Percentiles rank a stretch among this genome's conserved stretches.
Conservation (phyloP, 2,888 invertebrate genomes). For the Blera fallax region DNA sequence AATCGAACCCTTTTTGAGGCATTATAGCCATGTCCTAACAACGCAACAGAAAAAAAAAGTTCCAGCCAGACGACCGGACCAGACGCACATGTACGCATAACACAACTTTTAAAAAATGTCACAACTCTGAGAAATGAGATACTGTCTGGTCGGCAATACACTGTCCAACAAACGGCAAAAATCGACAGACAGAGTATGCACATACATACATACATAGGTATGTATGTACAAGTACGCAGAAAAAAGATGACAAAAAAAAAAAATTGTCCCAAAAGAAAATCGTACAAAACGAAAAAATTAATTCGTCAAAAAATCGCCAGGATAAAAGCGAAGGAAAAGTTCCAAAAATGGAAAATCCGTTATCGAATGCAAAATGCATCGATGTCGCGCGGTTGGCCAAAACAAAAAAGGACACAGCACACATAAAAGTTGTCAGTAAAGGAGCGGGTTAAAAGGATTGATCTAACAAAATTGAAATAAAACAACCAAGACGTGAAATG, state of each 20-base stretch:
- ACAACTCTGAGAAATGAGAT: constrained; percentile 53
- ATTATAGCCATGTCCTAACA: constrained; percentile 46
- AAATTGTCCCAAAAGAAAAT: constrained; percentile 58
- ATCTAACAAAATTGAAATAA: constrained; percentile 58
- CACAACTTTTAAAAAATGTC: constrained; percentile 22
- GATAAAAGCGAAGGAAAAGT: background rate
- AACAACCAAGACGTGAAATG: constrained; percentile 34
- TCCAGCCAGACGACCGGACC: constrained; percentile 53
- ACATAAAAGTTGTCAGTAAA: background rate
- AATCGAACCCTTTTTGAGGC: constrained; percentile 65
- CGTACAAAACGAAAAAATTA: constrained; percentile 25
- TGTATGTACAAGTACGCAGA: background rate
- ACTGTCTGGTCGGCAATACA: constrained; percentile 3
- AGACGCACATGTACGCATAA: constrained; percentile 63
- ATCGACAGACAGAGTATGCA: constrained; percentile 18
- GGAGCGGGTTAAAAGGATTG: constrained; percentile 27
- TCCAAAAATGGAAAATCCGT: constrained; percentile 20
- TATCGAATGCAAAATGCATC: constrained; percentile 60
- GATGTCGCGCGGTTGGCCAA: constrained; percentile 43
- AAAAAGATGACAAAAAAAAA: constrained; percentile 58
- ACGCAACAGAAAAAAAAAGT: constrained; percentile 28
- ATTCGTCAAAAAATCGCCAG: constrained; percentile 10
- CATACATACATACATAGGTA: background rate
- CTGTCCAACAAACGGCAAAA: constrained; percentile 13
- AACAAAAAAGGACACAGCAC: constrained; percentile 38